Evolutionary conservation across 2,113 vertebrate genomes (phyloP).

Genomic region (Ctenomys sociabilis): DNA sequence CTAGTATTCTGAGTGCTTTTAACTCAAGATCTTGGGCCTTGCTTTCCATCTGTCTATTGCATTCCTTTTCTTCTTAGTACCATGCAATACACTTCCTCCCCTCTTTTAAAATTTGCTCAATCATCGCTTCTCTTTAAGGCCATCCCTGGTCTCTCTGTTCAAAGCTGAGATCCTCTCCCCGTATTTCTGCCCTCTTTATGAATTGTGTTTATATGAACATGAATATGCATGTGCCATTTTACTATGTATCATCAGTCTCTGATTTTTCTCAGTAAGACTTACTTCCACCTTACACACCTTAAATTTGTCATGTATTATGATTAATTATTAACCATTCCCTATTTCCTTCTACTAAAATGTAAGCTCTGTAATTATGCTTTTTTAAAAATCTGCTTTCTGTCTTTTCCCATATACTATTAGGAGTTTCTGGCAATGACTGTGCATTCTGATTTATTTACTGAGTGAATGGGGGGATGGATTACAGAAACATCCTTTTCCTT

Average conservation of each 20-base stretch:
- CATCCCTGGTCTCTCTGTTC: neutral
- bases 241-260: neutral
- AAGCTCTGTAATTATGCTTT: neutral
- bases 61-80: neutral
- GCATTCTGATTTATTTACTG: neutral
- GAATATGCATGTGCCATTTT: neutral
- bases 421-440: neutral
- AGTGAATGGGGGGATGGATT: neutral
- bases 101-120: neutral
- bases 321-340: neutral
- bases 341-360: neutral
- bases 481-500: neutral
- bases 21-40: neutral
- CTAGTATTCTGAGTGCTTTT: neutral
- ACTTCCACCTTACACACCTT: neutral
- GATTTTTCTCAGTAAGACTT: neutral
- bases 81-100: neutral
- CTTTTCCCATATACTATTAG: neutral
- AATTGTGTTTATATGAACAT: neutral
- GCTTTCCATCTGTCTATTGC: neutral
- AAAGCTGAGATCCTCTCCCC: neutral
- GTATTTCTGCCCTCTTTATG: neutral
- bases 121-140: neutral
- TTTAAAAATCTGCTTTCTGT: neutral
- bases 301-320: neutral